These are phyloP conservation scores for Acronicta psi DNA, from an alignment of 2,888 invertebrate genomes.

Conservation along the genomic window DNA sequence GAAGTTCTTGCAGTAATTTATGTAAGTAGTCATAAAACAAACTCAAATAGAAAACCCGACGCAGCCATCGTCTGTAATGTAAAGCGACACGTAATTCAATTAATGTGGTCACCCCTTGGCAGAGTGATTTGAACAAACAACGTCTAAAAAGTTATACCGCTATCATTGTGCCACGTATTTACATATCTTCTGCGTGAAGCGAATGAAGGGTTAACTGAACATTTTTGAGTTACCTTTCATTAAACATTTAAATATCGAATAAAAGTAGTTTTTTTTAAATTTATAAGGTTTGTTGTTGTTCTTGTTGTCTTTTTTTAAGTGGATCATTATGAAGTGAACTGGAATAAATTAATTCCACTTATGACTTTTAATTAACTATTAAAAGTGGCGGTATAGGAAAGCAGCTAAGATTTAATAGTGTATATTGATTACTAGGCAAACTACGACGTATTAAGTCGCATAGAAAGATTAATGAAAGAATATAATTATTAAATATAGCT, in stretches of 20 bases:
- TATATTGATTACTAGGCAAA: too few species aligned
- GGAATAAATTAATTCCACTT: too few species aligned
- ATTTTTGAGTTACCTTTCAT: constrained; percentile 20
- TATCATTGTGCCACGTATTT: constrained; percentile 70
- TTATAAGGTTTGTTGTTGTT: too few species aligned
- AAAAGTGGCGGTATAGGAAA: too few species aligned
- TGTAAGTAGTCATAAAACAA: constrained; percentile 56
- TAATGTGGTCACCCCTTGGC: constrained; percentile 68
- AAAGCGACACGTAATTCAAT: constrained; percentile 80
- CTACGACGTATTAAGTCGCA: too few species aligned
- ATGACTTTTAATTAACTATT: too few species aligned
- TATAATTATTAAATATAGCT: too few species aligned
- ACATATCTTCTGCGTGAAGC: constrained; percentile 57
- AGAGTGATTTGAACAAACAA: constrained; percentile 71
- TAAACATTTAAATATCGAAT: not conserved
- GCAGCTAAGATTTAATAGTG: too few species aligned
- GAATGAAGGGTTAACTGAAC: constrained; percentile 37
- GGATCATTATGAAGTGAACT: too few species aligned
- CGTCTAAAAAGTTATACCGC: constrained; percentile 74
- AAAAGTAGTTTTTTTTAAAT: not conserved
- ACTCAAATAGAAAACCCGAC: constrained; percentile 44
- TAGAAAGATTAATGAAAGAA: too few species aligned
- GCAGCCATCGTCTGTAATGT: constrained; percentile 44
- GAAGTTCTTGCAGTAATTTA: constrained; percentile 44
- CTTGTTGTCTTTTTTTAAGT: not conserved